A percentile compares a stretch with the other conserved stretches of the same genome.
These are phyloP conservation scores for Cinclus mexicanus DNA, from an alignment of 2,113 vertebrate genomes.

Conservation along the genomic window DNA sequence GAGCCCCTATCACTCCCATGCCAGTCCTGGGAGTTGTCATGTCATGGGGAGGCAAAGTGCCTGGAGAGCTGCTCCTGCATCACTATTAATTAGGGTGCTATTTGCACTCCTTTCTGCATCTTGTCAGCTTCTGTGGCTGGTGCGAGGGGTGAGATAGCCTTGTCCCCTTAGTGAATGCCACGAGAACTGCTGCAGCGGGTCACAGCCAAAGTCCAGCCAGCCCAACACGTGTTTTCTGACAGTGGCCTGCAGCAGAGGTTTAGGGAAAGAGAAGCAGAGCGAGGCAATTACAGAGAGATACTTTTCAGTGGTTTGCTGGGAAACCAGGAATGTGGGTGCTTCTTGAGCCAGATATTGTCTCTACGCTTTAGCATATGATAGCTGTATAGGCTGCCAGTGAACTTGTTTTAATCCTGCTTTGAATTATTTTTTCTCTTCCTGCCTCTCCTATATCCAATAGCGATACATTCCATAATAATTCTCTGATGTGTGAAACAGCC, in stretches of 20 bases:
- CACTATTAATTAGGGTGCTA: constrained; percentile 43
- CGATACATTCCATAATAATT: not conserved
- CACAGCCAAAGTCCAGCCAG: not conserved
- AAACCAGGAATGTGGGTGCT: constrained; percentile 3
- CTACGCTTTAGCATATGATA: not conserved
- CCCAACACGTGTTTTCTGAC: not conserved
- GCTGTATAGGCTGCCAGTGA: constrained; percentile 3
- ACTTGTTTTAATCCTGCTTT: not conserved
- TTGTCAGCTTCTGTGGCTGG: constrained; percentile 20
- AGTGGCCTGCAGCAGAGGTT: constrained; percentile 52
- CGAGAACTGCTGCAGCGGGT: not conserved
- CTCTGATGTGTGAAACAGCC: not conserved
- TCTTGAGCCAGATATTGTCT: constrained; percentile 31
- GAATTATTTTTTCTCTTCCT: constrained; percentile 3
- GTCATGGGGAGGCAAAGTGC: not conserved
- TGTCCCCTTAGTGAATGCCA: not conserved
- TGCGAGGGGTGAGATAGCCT: not conserved
- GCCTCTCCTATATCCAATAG: not conserved
- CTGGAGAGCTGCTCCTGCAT: constrained; percentile 44
- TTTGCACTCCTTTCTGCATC: constrained; percentile 15
- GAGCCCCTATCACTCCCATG: constrained; percentile 25
- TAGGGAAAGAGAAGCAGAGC: constrained; percentile 22
- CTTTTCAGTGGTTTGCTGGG: not conserved
- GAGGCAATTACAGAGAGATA: constrained; percentile 15
- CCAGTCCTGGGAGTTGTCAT: constrained; percentile 1